Evolutionary conservation across 23 tunicate genomes (phyloP).

Genomic region (Styela plicata): DNA sequence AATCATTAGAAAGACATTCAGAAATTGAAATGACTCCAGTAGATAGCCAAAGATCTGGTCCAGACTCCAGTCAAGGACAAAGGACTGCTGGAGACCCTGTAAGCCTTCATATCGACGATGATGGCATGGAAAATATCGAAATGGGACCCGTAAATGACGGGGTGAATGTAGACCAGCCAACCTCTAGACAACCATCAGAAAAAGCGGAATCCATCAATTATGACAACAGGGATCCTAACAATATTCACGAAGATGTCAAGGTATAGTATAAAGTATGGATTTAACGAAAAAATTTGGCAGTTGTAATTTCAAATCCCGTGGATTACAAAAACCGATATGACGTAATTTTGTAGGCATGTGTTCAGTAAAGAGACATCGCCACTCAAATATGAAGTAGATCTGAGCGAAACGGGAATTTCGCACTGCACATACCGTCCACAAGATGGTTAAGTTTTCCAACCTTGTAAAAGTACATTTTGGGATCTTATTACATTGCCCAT

Average conservation of each 20-base stretch:
- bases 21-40: not conserved
- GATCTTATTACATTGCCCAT: too few species aligned
- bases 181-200: constrained; percentile 26
- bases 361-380: too few species aligned
- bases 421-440: too few species aligned
- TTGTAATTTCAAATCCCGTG: too few species aligned
- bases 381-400: too few species aligned
- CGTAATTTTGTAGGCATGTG: too few species aligned
- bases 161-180: constrained; percentile 40
- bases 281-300: too few species aligned
- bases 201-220: constrained; percentile 37
- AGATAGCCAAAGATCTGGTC: not conserved
- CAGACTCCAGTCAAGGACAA: not conserved
- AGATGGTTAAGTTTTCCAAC: too few species aligned
- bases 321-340: too few species aligned
- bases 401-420: too few species aligned
- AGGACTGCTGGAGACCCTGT: constrained; percentile 20
- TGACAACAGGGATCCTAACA: constrained; percentile 77
- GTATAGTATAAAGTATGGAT: too few species aligned
- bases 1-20: not conserved
- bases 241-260: constrained; percentile 69
- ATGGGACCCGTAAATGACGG: constrained; percentile 26
- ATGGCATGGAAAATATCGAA: constrained; percentile 43
- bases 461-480: too few species aligned
- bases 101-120: constrained; percentile 23